Base-by-base conservation (phyloP, 2,113 vertebrate genomes). In the Drymodes brunneopygia region DNA sequence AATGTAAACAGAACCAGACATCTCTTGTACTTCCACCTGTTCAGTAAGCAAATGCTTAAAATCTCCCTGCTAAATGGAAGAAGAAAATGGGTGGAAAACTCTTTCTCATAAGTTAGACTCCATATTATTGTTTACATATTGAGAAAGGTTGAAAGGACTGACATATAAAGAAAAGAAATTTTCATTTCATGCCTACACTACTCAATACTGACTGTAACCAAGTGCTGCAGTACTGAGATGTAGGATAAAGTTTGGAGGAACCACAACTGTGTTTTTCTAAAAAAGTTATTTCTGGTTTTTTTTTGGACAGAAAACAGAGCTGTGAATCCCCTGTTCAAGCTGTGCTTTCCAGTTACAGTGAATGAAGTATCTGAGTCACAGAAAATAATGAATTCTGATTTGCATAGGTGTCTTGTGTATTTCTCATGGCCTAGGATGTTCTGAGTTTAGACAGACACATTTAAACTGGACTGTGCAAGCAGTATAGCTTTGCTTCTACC, bases 171-270 rank as follows among this genome's bases (percentile, higher is more conserved):
- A 82, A 90, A 67, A 22, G 0, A 73, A 73, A 48, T 31, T 95
- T 92, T 90, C 2, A 15, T 86, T 92, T 88, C 3, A 12, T 56
- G 9, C 44, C 19, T 47, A 11, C 9, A 23, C 1, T 69, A 33
- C 31, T 83, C n/a, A 31, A 5, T 1, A 0, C 48, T 33, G 10
- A 51, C 15, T 14, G 3, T 28, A 45, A 45, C 3, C 0, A 5
- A 70, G 7, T n/a, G 38, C 7, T 84, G 9, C 23, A 33, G 13
- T n/a, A 35, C 12, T 38, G 54, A 88, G 20, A 25, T 40, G 11
- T 14, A 65, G 13, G 28, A 53, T n/a, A 58, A 40, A 77, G 2
- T 0, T 4, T 83, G 45, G 17, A 48, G 19, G 20, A 94, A 57
- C 1, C 3, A 10, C 7, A 79, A 23, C 2, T 24, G 0, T 24